A percentile compares a stretch with the other conserved stretches of the same genome.
Conservation (phyloP, 2,888 invertebrate genomes). For the Campaea margaritaria region DNA sequence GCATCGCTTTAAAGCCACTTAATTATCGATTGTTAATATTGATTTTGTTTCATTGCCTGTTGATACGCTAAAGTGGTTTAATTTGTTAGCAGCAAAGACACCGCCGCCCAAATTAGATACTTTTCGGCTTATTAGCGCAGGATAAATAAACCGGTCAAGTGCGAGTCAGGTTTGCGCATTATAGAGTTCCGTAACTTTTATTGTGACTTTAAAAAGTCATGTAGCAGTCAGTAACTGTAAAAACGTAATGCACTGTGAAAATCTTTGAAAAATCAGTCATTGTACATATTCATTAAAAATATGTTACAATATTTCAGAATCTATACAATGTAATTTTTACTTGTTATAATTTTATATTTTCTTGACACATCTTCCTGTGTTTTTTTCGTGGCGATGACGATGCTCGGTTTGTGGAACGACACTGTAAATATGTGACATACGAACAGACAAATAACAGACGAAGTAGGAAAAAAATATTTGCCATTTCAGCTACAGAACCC, state of each 20-base stretch:
- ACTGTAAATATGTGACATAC: background rate
- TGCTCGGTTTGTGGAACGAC: too few relatives aligned
- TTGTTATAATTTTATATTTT: too few relatives aligned
- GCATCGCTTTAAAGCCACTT: constrained; percentile 77
- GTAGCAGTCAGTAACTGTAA: background rate
- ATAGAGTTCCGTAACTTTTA: constrained; percentile 15
- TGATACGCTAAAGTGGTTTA: constrained; percentile 84
- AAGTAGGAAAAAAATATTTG: background rate
- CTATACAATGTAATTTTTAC: too few relatives aligned
- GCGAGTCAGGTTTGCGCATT: background rate
- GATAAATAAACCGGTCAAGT: constrained; percentile 50
- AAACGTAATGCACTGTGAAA: too few relatives aligned
- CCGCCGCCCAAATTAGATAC: constrained; percentile 83
- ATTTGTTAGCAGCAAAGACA: constrained; percentile 82
- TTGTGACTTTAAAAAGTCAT: background rate
- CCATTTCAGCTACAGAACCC: constrained; percentile 13
- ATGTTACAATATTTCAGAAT: too few relatives aligned
- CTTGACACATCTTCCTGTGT: too few relatives aligned
- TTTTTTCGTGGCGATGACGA: too few relatives aligned
- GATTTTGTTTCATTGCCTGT: constrained; percentile 74
- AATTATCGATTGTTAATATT: constrained; percentile 84
- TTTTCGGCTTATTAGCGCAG: constrained; percentile 82
- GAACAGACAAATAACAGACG: too few relatives aligned
- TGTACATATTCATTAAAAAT: too few relatives aligned
- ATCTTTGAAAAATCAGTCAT: too few relatives aligned